Evolutionary conservation across 2,113 vertebrate genomes (phyloP).

Genomic region (Corydoras maculifer): DNA sequence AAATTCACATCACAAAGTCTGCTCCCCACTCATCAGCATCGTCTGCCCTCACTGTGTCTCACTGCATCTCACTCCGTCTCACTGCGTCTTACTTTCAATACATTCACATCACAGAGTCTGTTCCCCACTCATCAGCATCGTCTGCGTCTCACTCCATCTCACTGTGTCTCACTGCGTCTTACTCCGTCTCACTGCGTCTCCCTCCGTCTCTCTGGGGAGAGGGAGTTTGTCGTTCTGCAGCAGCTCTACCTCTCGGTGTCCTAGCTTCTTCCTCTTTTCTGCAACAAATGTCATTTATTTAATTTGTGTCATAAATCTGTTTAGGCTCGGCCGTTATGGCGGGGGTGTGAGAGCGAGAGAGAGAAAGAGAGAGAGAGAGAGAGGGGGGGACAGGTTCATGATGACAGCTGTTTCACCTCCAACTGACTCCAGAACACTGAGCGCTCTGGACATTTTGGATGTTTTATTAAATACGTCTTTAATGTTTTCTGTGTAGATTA

Average conservation of each 20-base stretch:
- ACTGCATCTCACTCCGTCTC: no score
- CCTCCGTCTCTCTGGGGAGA: constrained; percentile 33
- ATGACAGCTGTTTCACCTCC: constrained; percentile 30
- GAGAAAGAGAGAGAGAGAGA: constrained; percentile 10
- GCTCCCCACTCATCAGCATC: no score
- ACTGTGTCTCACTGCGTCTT: no score
- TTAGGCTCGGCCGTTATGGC: constrained; percentile 15
- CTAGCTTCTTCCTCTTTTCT: constrained; percentile 29
- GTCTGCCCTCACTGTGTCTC: no score
- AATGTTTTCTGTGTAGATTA: no score
- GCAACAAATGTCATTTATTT: constrained; percentile 40
- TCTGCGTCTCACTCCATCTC: no score
- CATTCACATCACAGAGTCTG: no score
- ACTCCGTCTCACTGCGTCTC: not conserved
- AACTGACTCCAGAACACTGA: not conserved
- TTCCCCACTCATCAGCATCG: no score
- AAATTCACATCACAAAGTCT: no score
- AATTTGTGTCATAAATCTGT: constrained; percentile 39
- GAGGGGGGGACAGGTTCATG: constrained; percentile 11
- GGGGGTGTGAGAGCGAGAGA: constrained; percentile 10
- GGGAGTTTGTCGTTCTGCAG: constrained; percentile 18
- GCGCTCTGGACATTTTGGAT: no score
- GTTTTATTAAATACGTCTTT: no score
- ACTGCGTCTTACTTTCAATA: no score
- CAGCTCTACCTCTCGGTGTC: constrained; percentile 9